Evolutionary conservation across 2,113 vertebrate genomes (phyloP), one percentile per base, ranked within the genome.

Genomic region (Phoxinus phoxinus): DNA sequence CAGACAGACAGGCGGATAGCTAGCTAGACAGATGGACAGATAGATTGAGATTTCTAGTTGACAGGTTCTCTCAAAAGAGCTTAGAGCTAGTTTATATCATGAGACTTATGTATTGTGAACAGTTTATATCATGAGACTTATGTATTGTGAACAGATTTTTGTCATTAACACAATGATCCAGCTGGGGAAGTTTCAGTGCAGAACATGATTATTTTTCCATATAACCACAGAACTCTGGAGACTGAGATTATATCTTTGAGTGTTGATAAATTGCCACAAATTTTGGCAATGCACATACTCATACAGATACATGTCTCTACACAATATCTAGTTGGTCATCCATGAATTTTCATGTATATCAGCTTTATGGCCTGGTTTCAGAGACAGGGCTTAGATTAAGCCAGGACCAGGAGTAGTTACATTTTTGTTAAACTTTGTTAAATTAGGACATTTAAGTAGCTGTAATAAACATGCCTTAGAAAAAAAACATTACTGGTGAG

Each of bases 171-270:
- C 76, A 79, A 41, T 41, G 32, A 59, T 59, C 76, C 76, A 79
- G 76, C 76, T 79, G 53, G 76, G 76, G 35, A 79, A 79, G 13
- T 79, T 37, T 41, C 46, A 30, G 48, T n/a, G 51, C 25, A 13
- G 32, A 35, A 59, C 76, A 25, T 79, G 32, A 78, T 78, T 59
- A 77, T 78, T 59, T 79, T 79, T 79, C 27, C 76, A 41, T 79
- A 79, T 59, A 79, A 79, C 76, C 76, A 41, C 76, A 79, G 23
- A 58, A 59, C 76, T 59, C 76, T 58, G 35, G 76, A 79, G 76
- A 79, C 23, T n/a, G 32, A 37, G 32, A 79, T 79, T 79, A 41
- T 59, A 79, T 79, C 56, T 44, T 46, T 25, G 23, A 73, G 12
- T 61, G 32, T 59, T 58, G 56, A 59, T 79, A 41, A 59, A 79